phyloP scores from a whole-genome alignment of 2,113 vertebrate species.

The Myotis brandtii region DNA sequence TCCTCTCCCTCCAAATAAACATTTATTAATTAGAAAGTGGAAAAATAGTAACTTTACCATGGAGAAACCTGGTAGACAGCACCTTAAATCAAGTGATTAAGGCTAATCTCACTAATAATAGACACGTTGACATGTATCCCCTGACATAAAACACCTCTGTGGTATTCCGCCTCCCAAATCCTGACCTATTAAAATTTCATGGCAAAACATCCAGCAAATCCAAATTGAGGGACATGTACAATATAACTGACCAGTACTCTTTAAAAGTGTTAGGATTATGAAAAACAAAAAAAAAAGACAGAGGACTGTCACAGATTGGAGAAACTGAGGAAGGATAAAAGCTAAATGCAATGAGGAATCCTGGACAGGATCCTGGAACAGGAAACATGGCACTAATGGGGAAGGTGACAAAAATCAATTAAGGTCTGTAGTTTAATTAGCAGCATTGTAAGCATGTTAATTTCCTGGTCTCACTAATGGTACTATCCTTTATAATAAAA shows the following conservation, averaged over 20 bases:
- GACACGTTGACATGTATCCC: background rate
- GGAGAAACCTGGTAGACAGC: background rate
- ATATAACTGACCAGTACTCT: background rate
- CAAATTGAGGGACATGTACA: background rate
- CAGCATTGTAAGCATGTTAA: background rate
- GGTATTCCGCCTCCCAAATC: background rate
- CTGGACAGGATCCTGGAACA: background rate
- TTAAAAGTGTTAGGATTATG: background rate
- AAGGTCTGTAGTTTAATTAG: background rate
- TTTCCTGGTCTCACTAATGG: background rate
- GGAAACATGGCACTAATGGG: background rate
- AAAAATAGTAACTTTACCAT: background rate
- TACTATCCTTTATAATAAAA: no score
- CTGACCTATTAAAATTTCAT: background rate
- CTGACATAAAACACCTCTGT: background rate
- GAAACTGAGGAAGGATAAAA: background rate
- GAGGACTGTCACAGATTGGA: background rate
- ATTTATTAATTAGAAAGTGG: background rate
- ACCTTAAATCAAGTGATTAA: background rate
- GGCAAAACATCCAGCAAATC: background rate
- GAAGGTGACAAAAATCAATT: background rate
- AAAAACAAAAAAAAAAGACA: background rate
- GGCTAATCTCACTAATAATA: background rate
- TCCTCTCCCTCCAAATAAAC: background rate
- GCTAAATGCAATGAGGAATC: background rate